These are phyloP conservation scores for Deroplatys truncata DNA, from an alignment of 2,888 invertebrate genomes.

Conservation along the genomic window DNA sequence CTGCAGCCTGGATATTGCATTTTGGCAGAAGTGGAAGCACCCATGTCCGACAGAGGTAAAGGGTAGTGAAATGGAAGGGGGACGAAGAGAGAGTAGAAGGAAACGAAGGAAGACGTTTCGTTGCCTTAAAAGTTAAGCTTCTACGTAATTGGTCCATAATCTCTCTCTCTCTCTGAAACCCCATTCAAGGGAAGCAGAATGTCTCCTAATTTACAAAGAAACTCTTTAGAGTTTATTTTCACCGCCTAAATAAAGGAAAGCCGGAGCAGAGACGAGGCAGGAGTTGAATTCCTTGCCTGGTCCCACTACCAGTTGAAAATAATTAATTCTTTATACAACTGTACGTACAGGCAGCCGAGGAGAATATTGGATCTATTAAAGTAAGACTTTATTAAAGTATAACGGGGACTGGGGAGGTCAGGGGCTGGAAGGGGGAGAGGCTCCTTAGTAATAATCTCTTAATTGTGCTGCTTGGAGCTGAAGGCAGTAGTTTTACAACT, in stretches of 20 bases:
- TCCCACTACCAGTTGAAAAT: slow-evolving; percentile 3
- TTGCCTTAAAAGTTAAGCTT: background rate
- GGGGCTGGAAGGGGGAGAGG: background rate
- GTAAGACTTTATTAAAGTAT: slow-evolving; percentile 24
- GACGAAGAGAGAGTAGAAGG: background rate
- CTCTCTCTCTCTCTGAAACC: background rate
- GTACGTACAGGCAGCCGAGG: background rate
- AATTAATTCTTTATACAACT: slow-evolving; percentile 22
- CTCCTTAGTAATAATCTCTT: slow-evolving; percentile 27
- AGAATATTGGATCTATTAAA: slow-evolving; percentile 26
- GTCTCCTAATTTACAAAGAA: slow-evolving; percentile 12
- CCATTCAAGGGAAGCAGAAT: background rate
- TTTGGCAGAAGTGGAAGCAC: background rate
- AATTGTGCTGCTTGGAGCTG: slow-evolving; percentile 22
- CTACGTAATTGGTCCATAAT: slow-evolving; percentile 10
- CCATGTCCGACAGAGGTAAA: background rate
- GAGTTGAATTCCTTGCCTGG: background rate
- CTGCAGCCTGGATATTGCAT: no score
- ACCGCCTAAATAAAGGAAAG: slow-evolving; percentile 1
- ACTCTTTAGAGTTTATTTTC: slow-evolving; percentile 8
- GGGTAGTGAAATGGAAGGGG: background rate
- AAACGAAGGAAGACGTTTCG: background rate
- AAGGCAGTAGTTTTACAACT: slow-evolving; percentile 23
- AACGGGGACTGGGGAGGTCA: background rate
- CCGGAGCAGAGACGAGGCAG: background rate